phyloP scores from a whole-genome alignment of 2,113 vertebrate species.

The Leptosomus discolor region DNA sequence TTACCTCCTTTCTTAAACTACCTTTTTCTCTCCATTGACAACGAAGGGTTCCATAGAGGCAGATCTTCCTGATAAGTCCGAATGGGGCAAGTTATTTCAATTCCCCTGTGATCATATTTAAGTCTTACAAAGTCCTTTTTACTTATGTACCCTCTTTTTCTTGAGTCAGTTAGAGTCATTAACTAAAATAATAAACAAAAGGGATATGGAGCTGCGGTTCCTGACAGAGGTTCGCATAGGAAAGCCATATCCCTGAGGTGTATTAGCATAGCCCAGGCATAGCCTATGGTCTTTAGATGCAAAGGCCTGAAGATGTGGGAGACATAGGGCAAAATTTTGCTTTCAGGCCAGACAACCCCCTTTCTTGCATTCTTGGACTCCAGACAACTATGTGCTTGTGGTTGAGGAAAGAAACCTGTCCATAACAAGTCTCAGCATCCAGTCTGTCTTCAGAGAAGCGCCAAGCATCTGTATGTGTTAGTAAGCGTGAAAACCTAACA shows the following conservation, averaged over 20 bases:
- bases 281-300: not conserved
- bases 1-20: not conserved
- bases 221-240: not conserved
- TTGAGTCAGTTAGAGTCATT: not conserved
- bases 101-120: not conserved
- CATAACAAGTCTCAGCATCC: not conserved
- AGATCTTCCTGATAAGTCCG: not conserved
- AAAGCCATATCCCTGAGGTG: not conserved
- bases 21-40: not conserved
- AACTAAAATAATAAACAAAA: not conserved
- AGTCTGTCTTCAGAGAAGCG: not conserved
- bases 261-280: rapidly evolving
- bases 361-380: not conserved
- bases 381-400: not conserved
- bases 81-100: not conserved
- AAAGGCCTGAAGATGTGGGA: not conserved
- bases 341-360: not conserved
- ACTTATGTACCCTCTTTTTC: not conserved
- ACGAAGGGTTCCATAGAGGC: not conserved
- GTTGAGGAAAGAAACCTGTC: not conserved
- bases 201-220: not conserved
- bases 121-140: not conserved
- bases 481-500: not conserved
- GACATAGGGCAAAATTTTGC: not conserved
- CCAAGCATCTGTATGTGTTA: not conserved